phyloP scores from a whole-genome alignment of 2,113 vertebrate species.

The Mus spicilegus region DNA sequence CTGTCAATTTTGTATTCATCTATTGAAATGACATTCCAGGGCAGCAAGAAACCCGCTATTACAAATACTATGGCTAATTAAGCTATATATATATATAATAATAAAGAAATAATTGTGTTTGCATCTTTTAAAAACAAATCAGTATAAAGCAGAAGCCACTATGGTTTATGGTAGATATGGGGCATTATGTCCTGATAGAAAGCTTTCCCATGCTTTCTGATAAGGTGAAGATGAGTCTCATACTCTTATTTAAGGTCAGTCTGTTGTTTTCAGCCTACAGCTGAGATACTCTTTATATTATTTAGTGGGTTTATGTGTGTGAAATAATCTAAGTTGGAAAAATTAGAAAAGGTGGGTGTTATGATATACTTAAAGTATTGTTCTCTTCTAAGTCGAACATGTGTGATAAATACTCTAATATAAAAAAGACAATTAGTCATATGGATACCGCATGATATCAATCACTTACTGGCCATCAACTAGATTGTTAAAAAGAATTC shows the following conservation, averaged over 20 bases:
- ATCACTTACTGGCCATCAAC: neutral
- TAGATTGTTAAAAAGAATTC: neutral
- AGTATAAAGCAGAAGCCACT: neutral
- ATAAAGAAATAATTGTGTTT: neutral
- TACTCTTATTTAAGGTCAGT: neutral
- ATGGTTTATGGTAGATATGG: neutral
- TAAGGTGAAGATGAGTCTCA: neutral
- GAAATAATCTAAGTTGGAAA: slow-evolving; percentile 14
- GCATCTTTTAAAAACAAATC: neutral
- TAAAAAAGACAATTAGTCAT: neutral
- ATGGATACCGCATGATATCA: neutral
- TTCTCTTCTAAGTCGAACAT: neutral
- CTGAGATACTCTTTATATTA: neutral
- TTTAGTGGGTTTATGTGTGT: slow-evolving; percentile 4
- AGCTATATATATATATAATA: neutral
- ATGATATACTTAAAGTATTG: neutral
- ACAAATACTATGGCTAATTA: neutral
- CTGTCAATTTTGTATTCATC: neutral
- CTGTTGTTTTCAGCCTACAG: neutral
- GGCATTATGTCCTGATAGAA: neutral
- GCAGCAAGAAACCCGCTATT: neutral
- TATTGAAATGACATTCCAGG: neutral
- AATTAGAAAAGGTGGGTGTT: neutral
- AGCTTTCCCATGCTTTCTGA: neutral
- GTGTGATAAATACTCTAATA: neutral